Conservation (phyloP, 2,888 invertebrate genomes). For the Megalurothrips usitatus region DNA sequence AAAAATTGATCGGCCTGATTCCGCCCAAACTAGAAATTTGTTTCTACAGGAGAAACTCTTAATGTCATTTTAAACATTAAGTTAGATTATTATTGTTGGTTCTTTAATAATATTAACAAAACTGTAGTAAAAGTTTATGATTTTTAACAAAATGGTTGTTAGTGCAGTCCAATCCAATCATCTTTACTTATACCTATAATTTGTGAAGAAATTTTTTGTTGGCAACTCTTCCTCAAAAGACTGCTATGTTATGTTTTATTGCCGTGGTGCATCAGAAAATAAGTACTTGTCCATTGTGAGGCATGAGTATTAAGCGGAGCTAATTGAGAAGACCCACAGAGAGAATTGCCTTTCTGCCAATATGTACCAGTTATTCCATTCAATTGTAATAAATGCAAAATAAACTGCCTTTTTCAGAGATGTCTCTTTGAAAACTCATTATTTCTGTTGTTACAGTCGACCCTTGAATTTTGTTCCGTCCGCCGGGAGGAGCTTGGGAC, state of each 20-base stretch:
- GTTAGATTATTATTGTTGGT: neutral
- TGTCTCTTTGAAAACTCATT: too few relatives aligned
- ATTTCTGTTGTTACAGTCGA: too few relatives aligned
- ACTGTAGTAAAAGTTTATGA: neutral
- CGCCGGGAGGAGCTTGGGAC: too few relatives aligned
- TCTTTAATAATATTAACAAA: conserved; percentile 1
- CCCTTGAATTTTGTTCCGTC: too few relatives aligned
- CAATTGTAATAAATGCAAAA: too few relatives aligned
- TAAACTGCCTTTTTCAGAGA: too few relatives aligned
- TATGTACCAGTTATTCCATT: too few relatives aligned
- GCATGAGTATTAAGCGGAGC: too few relatives aligned
- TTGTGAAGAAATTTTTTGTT: neutral
- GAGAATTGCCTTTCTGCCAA: too few relatives aligned
- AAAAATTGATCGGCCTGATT: neutral
- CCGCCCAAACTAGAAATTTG: neutral
- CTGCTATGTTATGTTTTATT: neutral
- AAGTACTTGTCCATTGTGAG: neutral
- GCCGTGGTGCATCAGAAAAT: neutral
- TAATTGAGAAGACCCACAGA: too few relatives aligned
- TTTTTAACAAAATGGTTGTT: neutral
- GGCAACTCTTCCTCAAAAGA: neutral
- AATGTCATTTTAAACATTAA: neutral
- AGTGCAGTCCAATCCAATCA: neutral
- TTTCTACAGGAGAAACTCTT: neutral
- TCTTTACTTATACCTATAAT: neutral